Base-by-base conservation (phyloP, 2,888 invertebrate genomes). In the Lamellibrachia satsuma region DNA sequence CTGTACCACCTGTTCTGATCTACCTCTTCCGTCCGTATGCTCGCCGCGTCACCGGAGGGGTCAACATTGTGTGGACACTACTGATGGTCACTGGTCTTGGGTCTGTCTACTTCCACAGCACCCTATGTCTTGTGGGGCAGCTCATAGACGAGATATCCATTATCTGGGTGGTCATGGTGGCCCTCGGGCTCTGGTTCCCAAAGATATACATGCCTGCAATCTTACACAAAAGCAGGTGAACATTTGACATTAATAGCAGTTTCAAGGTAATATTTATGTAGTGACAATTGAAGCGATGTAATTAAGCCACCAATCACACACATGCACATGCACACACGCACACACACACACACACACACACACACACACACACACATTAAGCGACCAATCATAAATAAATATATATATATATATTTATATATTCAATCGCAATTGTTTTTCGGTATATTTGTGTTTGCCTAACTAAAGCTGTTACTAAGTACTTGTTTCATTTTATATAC, bases 101-200 rank as follows among this genome's bases (percentile, higher is more conserved):
- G 95, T 98, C 98, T 75, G 98, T 98, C 93, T 98, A 98, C 96
- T 98, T 98, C 96, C 98, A 98, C 97, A 98, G 98, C 7, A 98
- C 98, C 3, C 97, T 98, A 60, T 98, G 98, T 95, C 97, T 98
- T 95, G 97, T 98, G 94, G 98, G 98, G 52, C 98, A 98, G 96
- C 96, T 98, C 57, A 96, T 98, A 93, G 98, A 98, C 96, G 98
- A 98, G 96, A 96, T 98, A 94, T 97, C 98, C 91, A 98, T 98
- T 95, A 96, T 98, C 91, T 98, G 98, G 98, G 97, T 98, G 2
- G 97, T 98, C 94, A 98, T 98, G 97, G 98, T 98, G 52, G 98
- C 97, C 7, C 98, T 98, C 95, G 97, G 98, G 60, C 97, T 98
- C 97, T 98, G 98, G 96, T 95, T 93, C 91, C 95, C 95, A 7